Evolutionary conservation across 2,797 vertebrate species (phyloP), one percentile per base, ranked within the genome.

Genomic region (Sylvilagus floridanus): DNA sequence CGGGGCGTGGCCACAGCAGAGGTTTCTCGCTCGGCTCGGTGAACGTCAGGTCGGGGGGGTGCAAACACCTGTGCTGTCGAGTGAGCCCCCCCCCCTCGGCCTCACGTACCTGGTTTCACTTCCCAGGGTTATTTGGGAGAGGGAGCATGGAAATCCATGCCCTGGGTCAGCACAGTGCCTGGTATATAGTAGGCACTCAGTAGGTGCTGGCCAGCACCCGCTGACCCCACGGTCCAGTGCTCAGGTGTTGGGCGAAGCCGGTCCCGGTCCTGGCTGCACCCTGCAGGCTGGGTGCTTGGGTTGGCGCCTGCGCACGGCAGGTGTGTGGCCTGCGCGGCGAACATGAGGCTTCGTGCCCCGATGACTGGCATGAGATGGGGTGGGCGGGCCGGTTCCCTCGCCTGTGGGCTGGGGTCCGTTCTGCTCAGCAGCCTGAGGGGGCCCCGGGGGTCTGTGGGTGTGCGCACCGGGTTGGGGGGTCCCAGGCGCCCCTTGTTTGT

Each of bases 71-170:
- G 42, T 47, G 42, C 42, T 47, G 42, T 47, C 8, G 42, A 47
- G 7, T n/a, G 73, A 75, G 30, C 68, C 62, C 57, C 37, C 35
- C 35, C 35, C 7, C 0, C 22, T 1, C 35, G 42, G 57, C 7
- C 47, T 50, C 42, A 28, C 66, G 72, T 42, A 73, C 76, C 22
- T 30, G 77, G 14, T 12, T n/a, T 8, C 22, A 14, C 7, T 35
- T 28, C 6, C 14, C 0, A 62, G 81, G 16, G 30, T 17, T 32
- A 19, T 30, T 50, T 1, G 4, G 30, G 82, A 32, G 28, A 47
- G 1, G 14, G 37, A 19, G 54, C 42, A 1, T 0, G 21, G 12
- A 73, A 30, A 4, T 22, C 54, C 1, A 2, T 0, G 0, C 4
- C 16, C 2, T 4, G 52, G 28, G 35, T 57, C 13, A 24, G 30